These are phyloP conservation scores for Gastrophysa polygoni DNA, from an alignment of 2,888 invertebrate genomes.

Conservation along the genomic window DNA sequence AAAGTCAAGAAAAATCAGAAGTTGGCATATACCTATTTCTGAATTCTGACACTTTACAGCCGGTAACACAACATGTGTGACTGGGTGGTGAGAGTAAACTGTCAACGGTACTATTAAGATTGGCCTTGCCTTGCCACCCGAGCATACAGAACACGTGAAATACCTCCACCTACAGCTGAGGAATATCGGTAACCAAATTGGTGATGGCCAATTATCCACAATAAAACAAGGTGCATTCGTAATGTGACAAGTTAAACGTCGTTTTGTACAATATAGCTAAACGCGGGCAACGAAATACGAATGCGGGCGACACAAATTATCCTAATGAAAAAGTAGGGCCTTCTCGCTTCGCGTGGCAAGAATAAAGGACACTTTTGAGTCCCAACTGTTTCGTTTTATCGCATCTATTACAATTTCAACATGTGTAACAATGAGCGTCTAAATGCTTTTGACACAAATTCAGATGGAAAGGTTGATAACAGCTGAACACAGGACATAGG, in stretches of 20 bases:
- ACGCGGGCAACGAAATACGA: constrained; percentile 30
- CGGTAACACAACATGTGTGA: too few species aligned
- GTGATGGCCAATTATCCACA: constrained; percentile 29
- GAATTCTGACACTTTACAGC: too few species aligned
- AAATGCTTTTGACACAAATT: constrained; percentile 33
- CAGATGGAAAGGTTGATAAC: constrained; percentile 29
- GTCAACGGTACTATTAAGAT: background rate
- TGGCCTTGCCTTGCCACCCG: background rate
- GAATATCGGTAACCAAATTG: constrained; percentile 30
- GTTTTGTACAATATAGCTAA: constrained; percentile 20
- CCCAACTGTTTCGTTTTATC: constrained; percentile 32
- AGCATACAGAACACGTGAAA: constrained; percentile 10
- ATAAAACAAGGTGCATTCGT: constrained; percentile 32
- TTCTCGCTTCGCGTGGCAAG: constrained; percentile 29
- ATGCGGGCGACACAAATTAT: constrained; percentile 34
- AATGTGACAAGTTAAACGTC: constrained; percentile 34
- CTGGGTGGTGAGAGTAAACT: too few species aligned
- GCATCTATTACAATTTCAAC: constrained; percentile 33
- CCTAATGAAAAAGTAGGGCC: constrained; percentile 29
- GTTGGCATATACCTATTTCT: too few species aligned
- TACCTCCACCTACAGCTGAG: constrained; percentile 17
- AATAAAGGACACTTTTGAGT: constrained; percentile 29
- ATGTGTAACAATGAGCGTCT: constrained; percentile 32
- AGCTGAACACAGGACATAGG: constrained; percentile 30
- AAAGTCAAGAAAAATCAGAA: too few species aligned